These are phyloP conservation scores for Galago senegalensis DNA, from an alignment of 2,797 vertebrate genomes.

Conservation along the genomic window DNA sequence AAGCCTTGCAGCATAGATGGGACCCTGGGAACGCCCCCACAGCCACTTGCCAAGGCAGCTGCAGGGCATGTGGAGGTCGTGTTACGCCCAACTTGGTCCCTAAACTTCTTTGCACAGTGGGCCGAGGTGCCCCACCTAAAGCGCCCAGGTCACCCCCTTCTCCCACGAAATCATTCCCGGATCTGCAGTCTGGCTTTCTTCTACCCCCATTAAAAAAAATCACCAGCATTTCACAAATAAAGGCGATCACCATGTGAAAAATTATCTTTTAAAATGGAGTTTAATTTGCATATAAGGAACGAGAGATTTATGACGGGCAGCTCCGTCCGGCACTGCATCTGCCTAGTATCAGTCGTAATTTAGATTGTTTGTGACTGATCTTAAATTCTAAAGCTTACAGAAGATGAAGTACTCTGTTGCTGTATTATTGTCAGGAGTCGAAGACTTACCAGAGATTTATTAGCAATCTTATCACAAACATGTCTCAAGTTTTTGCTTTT, in stretches of 20 bases:
- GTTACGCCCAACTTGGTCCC: conserved; percentile 66
- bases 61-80: conserved; percentile 69
- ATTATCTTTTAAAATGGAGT: conserved; percentile 96
- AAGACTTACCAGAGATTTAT: conserved; percentile 93
- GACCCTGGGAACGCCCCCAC: neutral
- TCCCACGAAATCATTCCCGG: neutral
- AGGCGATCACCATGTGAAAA: conserved; percentile 92
- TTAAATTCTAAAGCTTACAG: conserved; percentile 93
- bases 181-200: conserved; percentile 66
- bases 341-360: conserved; percentile 93
- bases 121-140: conserved; percentile 61
- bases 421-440: conserved; percentile 94
- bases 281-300: conserved; percentile 96
- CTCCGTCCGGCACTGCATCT: conserved; percentile 90
- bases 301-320: conserved; percentile 93
- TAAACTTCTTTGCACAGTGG: conserved; percentile 80
- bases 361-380: conserved; percentile 95
- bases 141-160: conserved; percentile 39
- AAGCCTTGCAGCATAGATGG: neutral
- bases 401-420: conserved; percentile 93
- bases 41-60: conserved; percentile 50
- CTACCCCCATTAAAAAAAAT: conserved; percentile 84
- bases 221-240: conserved; percentile 89
- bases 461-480: conserved; percentile 97
- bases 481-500: conserved; percentile 96